A percentile compares a stretch with the other conserved stretches of the same genome.
These are phyloP conservation scores for Hemicentrotus pulcherrimus DNA, from an alignment of 35 echinoderm and acorn worm genomes.

Conservation along the genomic window DNA sequence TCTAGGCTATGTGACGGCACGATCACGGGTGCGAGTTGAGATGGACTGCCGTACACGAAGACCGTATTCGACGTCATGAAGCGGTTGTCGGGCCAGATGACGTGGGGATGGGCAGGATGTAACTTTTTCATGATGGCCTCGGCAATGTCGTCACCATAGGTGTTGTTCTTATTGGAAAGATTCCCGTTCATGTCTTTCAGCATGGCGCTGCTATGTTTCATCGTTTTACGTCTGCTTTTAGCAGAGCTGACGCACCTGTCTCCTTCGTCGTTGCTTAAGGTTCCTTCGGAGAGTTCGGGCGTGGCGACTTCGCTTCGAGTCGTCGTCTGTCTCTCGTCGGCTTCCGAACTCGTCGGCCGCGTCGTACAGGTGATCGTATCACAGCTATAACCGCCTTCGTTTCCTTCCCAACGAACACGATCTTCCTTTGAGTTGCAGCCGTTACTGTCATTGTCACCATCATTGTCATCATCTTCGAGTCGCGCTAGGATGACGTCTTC, in stretches of 20 bases:
- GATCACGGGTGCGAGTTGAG: constrained; percentile 70
- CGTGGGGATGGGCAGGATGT: constrained; percentile 76
- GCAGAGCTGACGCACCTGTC: not conserved
- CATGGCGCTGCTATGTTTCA: constrained; percentile 34
- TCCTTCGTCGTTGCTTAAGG: constrained; percentile 39
- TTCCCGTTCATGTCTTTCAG: constrained; percentile 46
- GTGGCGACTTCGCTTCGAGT: constrained; percentile 11
- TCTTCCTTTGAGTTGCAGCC: constrained; percentile 12
- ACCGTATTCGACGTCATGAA: constrained; percentile 63
- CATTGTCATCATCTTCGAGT: not conserved
- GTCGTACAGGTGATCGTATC: not conserved
- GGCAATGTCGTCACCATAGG: constrained; percentile 48
- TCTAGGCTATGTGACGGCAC: constrained; percentile 82
- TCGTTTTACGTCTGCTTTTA: not conserved
- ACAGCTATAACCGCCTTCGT: not conserved
- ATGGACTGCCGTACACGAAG: constrained; percentile 84
- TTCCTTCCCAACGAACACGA: constrained; percentile 11
- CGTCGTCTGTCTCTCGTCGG: not conserved
- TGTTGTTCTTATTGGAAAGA: not conserved
- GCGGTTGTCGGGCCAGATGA: constrained; percentile 83
- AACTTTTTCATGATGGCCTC: constrained; percentile 58
- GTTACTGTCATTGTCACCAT: not conserved
- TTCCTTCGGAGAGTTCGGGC: constrained; percentile 40
- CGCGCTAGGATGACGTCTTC: constrained; percentile 32
- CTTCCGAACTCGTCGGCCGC: not conserved